Evolutionary conservation across 1,140 invertebrate genomes (phyloP), one percentile per base, ranked within the genome.

Genomic region (Heliconius nattereri): DNA sequence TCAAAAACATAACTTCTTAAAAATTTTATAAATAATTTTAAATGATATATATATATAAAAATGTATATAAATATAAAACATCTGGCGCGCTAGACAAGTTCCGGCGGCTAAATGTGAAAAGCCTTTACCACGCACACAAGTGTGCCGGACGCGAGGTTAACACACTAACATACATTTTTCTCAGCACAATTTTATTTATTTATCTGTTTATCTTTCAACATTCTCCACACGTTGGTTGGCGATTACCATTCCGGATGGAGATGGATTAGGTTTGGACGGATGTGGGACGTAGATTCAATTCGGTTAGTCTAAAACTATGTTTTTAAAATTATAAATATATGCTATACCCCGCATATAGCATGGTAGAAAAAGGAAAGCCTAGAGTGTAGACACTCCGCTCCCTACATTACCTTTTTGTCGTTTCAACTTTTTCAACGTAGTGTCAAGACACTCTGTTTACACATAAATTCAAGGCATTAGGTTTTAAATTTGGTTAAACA

Each of bases 121-220:
- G 66, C 20, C 79, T 35, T 76, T 80, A 79, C 60, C 16, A 66
- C 71, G 54, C 79, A 73, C 74, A 26, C 78, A 76, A 71, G 78
- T 76, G 74, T 71, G 71, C 87, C 81, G 83, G 82, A 87, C 79
- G 84, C 54, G 82, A 74, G 73, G 83, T 81, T 86, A 91, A 86
- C 92, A 92, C 85, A 93, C 91, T 93, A 83, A 92, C 92, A 92
- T 83, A 92, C 89, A 93, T 93, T 88, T 91, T 89, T 89, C 84
- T 85, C 79, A 83, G 80, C 85, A 86, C 87, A 85, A 87, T 89
- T 92, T 91, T 90, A 90, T 91, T 89, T 90, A 89, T 91, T 87
- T 90, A 89, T 86, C 78, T 85, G 82, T 84, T 73, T 78, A 72
- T 78, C 32, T 88, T 91, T 88, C 86, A 84, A 81, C 85, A 93